A percentile compares a stretch with the other conserved stretches of the same genome.
phyloP scores from a whole-genome alignment of 2,888 invertebrate genomes.

The Elgonia sp. region DNA sequence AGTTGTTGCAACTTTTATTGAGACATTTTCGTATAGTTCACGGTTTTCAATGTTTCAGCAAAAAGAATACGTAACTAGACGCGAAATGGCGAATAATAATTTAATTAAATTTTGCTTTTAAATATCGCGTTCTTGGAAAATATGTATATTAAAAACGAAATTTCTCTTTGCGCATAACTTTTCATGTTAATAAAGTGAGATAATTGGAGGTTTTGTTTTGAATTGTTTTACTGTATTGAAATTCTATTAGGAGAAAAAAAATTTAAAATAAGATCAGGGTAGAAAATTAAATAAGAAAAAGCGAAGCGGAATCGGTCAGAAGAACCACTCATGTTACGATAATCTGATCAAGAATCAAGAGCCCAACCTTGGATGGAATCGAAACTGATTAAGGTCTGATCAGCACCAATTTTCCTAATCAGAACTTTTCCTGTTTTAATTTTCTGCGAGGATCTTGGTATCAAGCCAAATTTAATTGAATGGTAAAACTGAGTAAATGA shows the following conservation, averaged over 20 bases:
- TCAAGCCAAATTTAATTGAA: slow-evolving; percentile 10
- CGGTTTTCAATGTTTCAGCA: background rate
- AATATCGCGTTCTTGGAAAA: background rate
- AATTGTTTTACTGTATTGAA: too few relatives aligned
- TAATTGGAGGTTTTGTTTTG: too few relatives aligned
- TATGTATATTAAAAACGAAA: too few relatives aligned
- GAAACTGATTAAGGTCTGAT: slow-evolving; percentile 27
- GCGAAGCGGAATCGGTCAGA: background rate
- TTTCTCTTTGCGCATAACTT: too few relatives aligned
- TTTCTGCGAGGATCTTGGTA: slow-evolving; percentile 3
- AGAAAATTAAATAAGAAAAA: background rate
- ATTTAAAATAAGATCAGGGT: background rate
- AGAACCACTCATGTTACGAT: background rate
- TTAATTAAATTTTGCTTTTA: too few relatives aligned
- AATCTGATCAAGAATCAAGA: slow-evolving; percentile 15
- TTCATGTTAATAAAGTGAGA: too few relatives aligned
- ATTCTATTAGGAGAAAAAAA: background rate
- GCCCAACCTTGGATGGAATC: slow-evolving; percentile 17
- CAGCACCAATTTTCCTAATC: slow-evolving; percentile 23
- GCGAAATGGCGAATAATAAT: too few relatives aligned
- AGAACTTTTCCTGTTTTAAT: slow-evolving; percentile 25
- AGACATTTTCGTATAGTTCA: background rate
- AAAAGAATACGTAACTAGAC: too few relatives aligned
- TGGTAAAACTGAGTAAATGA: slow-evolving; percentile 11
- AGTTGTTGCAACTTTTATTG: too few relatives aligned